Evolutionary conservation across 2,113 vertebrate genomes (phyloP), one percentile per base, ranked within the genome.

Genomic region (Ariopsis seemanni): DNA sequence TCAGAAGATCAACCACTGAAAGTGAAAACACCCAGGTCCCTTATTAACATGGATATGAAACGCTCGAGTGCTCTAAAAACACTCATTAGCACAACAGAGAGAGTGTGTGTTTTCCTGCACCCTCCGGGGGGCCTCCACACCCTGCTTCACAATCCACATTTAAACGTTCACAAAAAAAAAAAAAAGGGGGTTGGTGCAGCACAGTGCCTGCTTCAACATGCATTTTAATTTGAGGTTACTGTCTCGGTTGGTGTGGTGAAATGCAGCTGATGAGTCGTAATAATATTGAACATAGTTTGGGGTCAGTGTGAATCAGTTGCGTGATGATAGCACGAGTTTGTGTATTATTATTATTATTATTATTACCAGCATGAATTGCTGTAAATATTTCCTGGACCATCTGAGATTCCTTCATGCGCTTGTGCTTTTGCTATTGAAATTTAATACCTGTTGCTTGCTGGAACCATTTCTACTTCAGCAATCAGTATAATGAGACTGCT

Each of bases 71-170:
- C 85, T 93, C 93, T 92, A 94, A 94, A 95, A 93, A 90, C 85
- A 65, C 92, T 94, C 93, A 95, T 96, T 96, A 95, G 91, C 95
- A 96, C 94, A 95, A 95, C 92, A 95, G 89, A 95, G 92, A 83
- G 91, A 89, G 91, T 89, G 90, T 84, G 92, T 93, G 88, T 91
- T 42, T 42, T 92, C 83, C 79, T 81, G 25, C 88, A 91, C 91
- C 94, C 92, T 84, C 30, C 91, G 93, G 94, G 58, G 91, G 90
- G 85, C 15, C 2, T 89, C 84, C 87, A 93, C 89, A 53, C 86
- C 85, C 89, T 89, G 93, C 91, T 93, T 89, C 85, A 92, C 91
- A 92, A 91, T 93, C 91, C 86, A 91, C 93, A 93, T 95, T 95
- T 92, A 95, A 93, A 95, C 93, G 85, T 85, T 50, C 87, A 89